Conservation (phyloP, 2,888 invertebrate species). For the Scaptomyza reducta region DNA sequence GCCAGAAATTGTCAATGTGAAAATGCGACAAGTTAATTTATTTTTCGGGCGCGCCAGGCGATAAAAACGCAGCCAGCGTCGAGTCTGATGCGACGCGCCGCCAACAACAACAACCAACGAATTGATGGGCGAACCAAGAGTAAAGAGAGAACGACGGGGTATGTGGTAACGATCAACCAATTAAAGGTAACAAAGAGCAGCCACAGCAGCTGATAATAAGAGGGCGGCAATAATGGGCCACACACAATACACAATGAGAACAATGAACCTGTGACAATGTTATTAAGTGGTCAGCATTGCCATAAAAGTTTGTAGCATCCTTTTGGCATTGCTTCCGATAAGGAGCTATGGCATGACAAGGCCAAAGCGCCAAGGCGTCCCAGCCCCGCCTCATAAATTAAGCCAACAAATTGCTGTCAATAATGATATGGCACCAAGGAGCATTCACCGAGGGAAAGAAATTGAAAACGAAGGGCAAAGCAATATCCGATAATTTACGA, state of each 20-base stretch:
- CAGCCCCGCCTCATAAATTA: constrained; percentile 72
- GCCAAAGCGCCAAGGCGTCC: constrained; percentile 8
- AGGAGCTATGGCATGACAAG: constrained; percentile 23
- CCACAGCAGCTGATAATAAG: constrained; percentile 54
- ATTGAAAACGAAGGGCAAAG: constrained; percentile 56
- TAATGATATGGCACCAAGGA: constrained; percentile 62
- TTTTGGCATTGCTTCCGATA: constrained; percentile 30
- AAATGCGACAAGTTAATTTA: constrained; percentile 74
- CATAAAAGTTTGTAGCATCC: constrained; percentile 30
- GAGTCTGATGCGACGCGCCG: constrained; percentile 9
- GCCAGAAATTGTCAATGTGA: constrained; percentile 68
- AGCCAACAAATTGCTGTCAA: constrained; percentile 79
- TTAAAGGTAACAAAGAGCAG: constrained; percentile 75
- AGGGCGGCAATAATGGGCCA: constrained; percentile 43
- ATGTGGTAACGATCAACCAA: constrained; percentile 60
- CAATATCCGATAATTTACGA: constrained; percentile 36
- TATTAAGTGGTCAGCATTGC: constrained; percentile 69
- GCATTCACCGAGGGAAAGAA: constrained; percentile 22
- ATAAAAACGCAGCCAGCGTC: constrained; percentile 52
- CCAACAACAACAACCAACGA: constrained; percentile 42
- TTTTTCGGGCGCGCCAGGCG: constrained; percentile 52
- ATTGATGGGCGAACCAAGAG: neutral
- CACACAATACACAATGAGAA: constrained; percentile 63
- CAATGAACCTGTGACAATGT: constrained; percentile 75
- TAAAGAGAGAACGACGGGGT: too few relatives aligned